Conservation (phyloP, 2,113 vertebrate species). For the Chunga burmeisteri region DNA sequence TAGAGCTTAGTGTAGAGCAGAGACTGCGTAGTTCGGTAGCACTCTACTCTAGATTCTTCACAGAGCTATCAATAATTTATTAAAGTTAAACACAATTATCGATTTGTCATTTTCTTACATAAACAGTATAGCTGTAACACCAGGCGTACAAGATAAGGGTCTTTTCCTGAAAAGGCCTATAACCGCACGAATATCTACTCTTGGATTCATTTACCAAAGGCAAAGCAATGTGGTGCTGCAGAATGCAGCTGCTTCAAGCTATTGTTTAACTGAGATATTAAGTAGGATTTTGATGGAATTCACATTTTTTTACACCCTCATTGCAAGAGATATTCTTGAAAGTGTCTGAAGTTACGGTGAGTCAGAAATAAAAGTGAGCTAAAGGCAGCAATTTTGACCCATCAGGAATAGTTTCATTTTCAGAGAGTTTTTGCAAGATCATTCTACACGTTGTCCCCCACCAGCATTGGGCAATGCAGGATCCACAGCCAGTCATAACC, state of each 20-base stretch:
- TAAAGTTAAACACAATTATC: neutral
- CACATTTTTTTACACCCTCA: neutral
- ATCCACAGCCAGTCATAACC: neutral
- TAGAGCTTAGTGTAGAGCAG: neutral
- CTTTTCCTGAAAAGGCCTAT: neutral
- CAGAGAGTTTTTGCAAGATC: neutral
- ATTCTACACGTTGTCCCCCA: neutral
- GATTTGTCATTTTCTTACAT: neutral
- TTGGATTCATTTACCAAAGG: neutral
- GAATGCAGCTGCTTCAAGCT: neutral
- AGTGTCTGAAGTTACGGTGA: neutral
- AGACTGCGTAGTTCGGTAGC: neutral
- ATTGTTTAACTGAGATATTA: neutral
- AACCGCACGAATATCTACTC: rapidly evolving
- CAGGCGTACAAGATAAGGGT: neutral
- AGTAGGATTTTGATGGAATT: neutral
- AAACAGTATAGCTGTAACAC: neutral
- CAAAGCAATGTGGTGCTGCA: neutral
- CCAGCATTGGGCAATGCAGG: rapidly evolving
- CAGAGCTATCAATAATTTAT: neutral
- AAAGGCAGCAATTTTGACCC: neutral
- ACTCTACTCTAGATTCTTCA: neutral
- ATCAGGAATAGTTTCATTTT: neutral
- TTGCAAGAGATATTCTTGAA: neutral
- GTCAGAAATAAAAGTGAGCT: neutral